Evolutionary conservation across 2,888 invertebrate genomes (phyloP), one percentile per base, ranked within the genome.

Genomic region (Phaonia tiefii): DNA sequence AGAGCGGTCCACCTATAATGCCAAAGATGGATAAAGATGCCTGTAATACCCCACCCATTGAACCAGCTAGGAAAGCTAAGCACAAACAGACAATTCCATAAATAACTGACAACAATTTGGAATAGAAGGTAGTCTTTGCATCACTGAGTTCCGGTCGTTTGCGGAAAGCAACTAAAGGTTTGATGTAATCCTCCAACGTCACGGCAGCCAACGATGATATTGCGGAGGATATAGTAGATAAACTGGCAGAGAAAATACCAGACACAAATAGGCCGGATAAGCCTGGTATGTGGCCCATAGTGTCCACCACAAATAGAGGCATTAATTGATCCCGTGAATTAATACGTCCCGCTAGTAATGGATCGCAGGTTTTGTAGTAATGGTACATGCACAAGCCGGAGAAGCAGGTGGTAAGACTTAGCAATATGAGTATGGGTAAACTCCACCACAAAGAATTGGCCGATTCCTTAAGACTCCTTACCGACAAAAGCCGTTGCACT

Each of bases 121-220:
- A 93, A 80, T 93, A 89, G 88, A 93, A 91, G 0, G 93, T 89
- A 0, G 92, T 89, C 56, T 86, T 88, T 1, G 85, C 86, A 74
- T 92, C 92, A 2, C 88, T 84, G 20, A 92, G 84, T 1, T 89
- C 88, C 37, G 84, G 87, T 17, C 90, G 90, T 37, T 88, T 89
- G 0, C 91, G 85, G 49, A 83, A 83, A 26, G 79, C 83, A 72
- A 92, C 89, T 31, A 92, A 46, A 0, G 92, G 92, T 89, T 94
- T 94, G 2, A 97, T 91, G 84, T 98, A 97, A 90, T 98, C 98
- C 86, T 97, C 95, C 56, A 98, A 91, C 0, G 97, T 96, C 13
- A 98, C 96, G 0, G 98, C 98, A 0, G 98, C 95, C 60, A 98
- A 92, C 0, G 98, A 96, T 87, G 98, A 98, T 78, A 98, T 93